Conservation (phyloP, 64 coral and sea anemone species). For the Anthopleura sola region DNA sequence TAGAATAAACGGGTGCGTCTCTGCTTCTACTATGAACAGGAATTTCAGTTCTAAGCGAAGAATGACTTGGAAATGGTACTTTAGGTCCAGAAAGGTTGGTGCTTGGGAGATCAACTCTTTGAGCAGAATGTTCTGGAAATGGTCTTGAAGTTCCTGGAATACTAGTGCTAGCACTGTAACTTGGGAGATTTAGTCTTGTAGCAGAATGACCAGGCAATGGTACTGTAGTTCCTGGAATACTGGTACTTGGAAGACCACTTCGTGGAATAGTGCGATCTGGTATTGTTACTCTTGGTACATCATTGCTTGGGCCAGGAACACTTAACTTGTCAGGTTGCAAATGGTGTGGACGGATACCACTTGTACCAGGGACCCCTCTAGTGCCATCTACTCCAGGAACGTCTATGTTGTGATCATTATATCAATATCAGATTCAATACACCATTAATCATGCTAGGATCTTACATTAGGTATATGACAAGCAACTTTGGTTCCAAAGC, state of each 20-base stretch:
- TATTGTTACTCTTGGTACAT: background rate
- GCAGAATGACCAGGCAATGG: background rate
- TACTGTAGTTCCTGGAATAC: background rate
- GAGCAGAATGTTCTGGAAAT: background rate
- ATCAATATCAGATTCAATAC: background rate
- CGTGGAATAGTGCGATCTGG: background rate
- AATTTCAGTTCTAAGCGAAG: background rate
- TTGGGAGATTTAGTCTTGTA: background rate
- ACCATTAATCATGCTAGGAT: no score
- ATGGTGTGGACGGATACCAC: background rate
- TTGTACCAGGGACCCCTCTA: background rate
- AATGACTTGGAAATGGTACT: background rate
- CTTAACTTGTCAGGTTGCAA: background rate
- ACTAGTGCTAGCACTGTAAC: background rate
- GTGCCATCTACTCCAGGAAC: background rate
- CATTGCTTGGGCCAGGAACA: background rate
- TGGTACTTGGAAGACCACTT: background rate
- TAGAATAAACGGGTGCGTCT: background rate
- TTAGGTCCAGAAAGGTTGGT: background rate
- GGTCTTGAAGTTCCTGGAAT: background rate
- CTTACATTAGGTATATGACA: no score
- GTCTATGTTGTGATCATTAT: background rate
- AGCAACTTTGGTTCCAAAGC: no score
- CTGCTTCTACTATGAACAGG: background rate
- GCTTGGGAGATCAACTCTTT: background rate